Base-by-base conservation (phyloP, 2,797 vertebrate genomes). In the Tympanoctomys barrerae region DNA sequence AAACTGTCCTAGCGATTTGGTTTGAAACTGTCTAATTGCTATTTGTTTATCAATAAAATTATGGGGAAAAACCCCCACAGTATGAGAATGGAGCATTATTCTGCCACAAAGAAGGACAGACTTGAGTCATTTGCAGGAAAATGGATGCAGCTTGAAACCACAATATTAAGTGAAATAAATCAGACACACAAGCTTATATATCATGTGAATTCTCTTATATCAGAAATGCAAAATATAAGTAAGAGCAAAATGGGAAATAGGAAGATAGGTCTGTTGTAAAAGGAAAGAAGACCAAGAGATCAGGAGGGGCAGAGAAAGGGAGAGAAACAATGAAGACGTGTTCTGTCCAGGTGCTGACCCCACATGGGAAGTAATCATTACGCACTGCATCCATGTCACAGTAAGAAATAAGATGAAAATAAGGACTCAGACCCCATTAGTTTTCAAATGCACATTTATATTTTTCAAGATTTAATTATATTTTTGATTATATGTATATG, bases 361-460 rank as follows among this genome's bases (percentile, higher is more conserved):
- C 33, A 70, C 68, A 71, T 9, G 6, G 36, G 36, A 71, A 39
- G n/a, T 4, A 70, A 36, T 22, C 68, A 39, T 22, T 36, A 36
- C 4, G 19, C 68, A 22, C 19, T 21, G 68, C 68, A 71, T 9
- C 39, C 68, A 71, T 2, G 19, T 39, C 19, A 4, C n/a, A 71
- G 39, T 36, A 70, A 70, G n/a, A 70, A 70, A 36, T 36, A 36
- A 36, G 36, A 22, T 70, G 68, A 71, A 71, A 39, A 71, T 82
- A 66, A 78, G 64, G 33, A 84, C 4, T 21, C 36, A 5, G 12
- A 66, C 84, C 52, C 66, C 64, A 87, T 18, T 89, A 77, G 87
- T 84, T 91, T 88, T 80, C 62, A 68, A 89, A 85, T 87, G 33
- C 7, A 61, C 77, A 70, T 70, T 95, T 90, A 61, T 54, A 61